Conservation (phyloP, 2,888 invertebrate genomes). For the Pediacus dermestoides region DNA sequence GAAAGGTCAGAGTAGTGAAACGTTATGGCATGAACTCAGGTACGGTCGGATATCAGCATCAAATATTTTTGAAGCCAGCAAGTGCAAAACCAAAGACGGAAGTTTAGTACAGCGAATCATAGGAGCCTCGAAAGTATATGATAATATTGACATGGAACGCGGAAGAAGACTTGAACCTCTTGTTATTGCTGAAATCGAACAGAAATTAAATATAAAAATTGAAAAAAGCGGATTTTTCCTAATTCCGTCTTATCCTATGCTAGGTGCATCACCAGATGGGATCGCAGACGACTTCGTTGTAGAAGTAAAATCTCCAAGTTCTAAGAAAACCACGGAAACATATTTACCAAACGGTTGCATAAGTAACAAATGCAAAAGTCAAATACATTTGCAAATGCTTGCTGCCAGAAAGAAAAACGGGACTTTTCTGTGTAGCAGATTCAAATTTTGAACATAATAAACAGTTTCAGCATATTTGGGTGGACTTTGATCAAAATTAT, state of each 20-base stretch:
- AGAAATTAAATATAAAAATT: not conserved
- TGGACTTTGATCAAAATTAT: not conserved
- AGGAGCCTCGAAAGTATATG: conserved; percentile 3
- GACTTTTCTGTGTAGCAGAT: conserved; percentile 7
- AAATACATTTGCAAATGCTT: conserved; percentile 3
- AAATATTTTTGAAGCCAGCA: conserved; percentile 6
- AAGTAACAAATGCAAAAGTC: not conserved
- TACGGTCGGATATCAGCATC: conserved; percentile 6
- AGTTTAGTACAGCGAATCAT: conserved; percentile 5
- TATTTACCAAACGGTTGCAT: conserved; percentile 1
- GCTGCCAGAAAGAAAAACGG: not conserved
- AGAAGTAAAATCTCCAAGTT: not conserved
- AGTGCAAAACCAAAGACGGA: conserved; percentile 1
- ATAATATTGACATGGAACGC: not conserved
- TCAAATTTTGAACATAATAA: not conserved
- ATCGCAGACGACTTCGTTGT: not conserved
- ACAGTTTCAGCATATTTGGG: not conserved
- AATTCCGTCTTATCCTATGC: not conserved
- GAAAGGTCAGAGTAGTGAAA: not conserved
- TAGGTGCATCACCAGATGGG: conserved; percentile 2
- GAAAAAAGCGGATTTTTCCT: not conserved
- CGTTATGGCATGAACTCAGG: conserved; percentile 5
- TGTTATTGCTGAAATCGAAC: not conserved
- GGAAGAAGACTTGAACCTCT: conserved; percentile 6
- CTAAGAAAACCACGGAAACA: not conserved